phyloP scores from a whole-genome alignment of 2,113 vertebrate species.

The Pica pica region DNA sequence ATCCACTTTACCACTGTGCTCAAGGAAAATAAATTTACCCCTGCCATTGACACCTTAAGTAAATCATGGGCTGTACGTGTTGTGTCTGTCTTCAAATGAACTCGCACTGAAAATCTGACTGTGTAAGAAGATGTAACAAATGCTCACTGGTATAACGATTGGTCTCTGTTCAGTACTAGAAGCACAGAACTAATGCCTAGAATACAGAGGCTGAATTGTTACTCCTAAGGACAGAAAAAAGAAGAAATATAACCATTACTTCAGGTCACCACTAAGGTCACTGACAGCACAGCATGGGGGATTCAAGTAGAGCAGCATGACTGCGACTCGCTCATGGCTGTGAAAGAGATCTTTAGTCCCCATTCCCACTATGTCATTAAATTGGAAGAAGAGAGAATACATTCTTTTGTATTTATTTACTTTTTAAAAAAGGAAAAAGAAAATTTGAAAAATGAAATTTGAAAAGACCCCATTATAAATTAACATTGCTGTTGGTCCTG shows the following conservation, averaged over 20 bases:
- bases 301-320: conserved; percentile 34
- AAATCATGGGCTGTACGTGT: background rate
- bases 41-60: background rate
- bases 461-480: background rate
- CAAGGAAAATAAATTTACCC: background rate
- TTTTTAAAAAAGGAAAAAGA: background rate
- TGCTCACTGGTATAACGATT: background rate
- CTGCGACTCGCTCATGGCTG: background rate
- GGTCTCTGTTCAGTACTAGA: background rate
- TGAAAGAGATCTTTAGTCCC: conserved; percentile 21
- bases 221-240: background rate
- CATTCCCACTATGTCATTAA: background rate
- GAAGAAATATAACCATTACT: conserved; percentile 19
- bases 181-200: background rate
- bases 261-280: conserved; percentile 41
- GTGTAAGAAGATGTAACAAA: background rate
- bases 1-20: background rate
- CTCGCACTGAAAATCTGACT: background rate
- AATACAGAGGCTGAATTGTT: conserved; percentile 35
- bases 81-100: background rate
- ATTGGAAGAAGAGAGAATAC: background rate
- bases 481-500: background rate
- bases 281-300: conserved; percentile 15
- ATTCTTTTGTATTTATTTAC: background rate
- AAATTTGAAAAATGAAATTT: background rate